Evolutionary conservation across 2,797 vertebrate species (phyloP).

Genomic region (Bufotes viridis): DNA sequence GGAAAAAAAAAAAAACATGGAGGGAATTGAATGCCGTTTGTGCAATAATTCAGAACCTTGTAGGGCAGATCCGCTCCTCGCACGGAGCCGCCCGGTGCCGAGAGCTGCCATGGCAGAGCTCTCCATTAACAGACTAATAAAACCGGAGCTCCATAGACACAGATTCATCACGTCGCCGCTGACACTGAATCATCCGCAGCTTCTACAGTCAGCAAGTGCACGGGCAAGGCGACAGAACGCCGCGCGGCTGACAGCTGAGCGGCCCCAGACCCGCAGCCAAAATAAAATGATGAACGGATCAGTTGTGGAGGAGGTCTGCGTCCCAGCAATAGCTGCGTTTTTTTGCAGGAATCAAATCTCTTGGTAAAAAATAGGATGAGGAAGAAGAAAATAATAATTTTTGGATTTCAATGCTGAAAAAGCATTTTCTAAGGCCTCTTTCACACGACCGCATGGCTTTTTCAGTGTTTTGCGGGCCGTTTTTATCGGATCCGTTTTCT

Average conservation of each 20-base stretch:
- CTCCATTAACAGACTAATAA: slow-evolving; percentile 22
- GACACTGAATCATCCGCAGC: not conserved
- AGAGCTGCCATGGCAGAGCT: slow-evolving; percentile 6
- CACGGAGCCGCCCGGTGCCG: not conserved
- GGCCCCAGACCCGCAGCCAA: not conserved
- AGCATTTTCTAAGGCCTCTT: not conserved
- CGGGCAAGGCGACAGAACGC: not conserved
- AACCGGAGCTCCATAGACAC: not conserved
- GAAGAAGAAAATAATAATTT: not conserved
- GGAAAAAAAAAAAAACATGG: not conserved
- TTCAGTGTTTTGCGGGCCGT: too few species aligned
- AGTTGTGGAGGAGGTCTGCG: not conserved
- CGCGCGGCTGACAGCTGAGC: not conserved
- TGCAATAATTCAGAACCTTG: slow-evolving; percentile 43
- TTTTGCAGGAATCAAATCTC: not conserved
- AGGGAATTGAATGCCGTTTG: slow-evolving; percentile 24
- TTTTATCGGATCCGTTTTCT: too few species aligned
- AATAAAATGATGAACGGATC: not conserved
- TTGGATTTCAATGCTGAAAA: not conserved
- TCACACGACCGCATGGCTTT: too few species aligned
- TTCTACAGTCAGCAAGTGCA: not conserved
- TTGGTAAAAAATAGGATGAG: not conserved
- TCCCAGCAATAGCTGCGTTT: not conserved
- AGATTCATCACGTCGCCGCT: slow-evolving; percentile 10
- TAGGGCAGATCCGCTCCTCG: slow-evolving; percentile 37